phyloP scores from a whole-genome alignment of 2,797 vertebrate species.

The Cossypha heuglini region DNA sequence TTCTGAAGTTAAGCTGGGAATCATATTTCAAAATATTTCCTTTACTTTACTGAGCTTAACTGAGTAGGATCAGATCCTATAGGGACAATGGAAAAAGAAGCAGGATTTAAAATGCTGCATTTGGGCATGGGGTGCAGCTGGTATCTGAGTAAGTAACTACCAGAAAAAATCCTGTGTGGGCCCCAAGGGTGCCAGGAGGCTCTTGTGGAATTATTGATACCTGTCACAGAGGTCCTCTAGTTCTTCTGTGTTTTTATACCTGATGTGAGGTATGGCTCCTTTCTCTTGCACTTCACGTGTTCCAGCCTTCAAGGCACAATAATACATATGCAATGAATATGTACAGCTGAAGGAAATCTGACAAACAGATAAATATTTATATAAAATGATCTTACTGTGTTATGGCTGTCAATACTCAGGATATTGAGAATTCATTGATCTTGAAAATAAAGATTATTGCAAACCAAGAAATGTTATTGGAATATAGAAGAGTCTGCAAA shows the following conservation, averaged over 20 bases:
- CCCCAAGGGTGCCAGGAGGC: neutral
- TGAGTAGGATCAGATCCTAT: neutral
- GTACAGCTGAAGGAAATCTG: neutral
- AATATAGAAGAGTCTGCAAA: neutral
- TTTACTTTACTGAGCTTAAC: neutral
- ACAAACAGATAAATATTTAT: neutral
- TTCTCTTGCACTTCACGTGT: neutral
- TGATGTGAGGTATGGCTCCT: neutral
- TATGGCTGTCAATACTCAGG: neutral
- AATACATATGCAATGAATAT: neutral
- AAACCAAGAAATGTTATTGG: neutral
- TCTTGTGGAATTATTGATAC: neutral
- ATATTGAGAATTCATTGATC: neutral
- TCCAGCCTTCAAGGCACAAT: neutral
- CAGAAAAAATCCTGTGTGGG: neutral
- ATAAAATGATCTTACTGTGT: neutral
- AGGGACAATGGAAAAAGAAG: neutral
- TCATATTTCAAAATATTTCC: neutral
- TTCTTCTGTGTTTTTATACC: neutral
- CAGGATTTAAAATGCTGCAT: neutral
- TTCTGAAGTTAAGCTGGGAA: neutral
- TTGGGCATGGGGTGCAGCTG: neutral
- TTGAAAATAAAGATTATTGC: neutral
- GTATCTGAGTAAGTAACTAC: neutral
- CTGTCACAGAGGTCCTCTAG: neutral